phyloP scores from a whole-genome alignment of 1,140 invertebrate species.

The Atta texana region DNA sequence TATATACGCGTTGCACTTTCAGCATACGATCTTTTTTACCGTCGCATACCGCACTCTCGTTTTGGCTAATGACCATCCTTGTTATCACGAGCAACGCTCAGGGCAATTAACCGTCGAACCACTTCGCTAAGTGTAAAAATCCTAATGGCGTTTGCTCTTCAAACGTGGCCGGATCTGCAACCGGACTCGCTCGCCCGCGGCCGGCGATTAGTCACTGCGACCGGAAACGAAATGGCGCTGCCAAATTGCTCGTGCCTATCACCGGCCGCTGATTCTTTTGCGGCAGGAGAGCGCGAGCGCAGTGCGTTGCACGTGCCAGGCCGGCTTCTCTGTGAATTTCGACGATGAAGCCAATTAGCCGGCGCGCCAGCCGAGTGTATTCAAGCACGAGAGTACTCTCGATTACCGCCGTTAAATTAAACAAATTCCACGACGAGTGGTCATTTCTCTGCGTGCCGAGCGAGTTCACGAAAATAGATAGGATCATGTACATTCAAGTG shows the following conservation, averaged over 20 bases:
- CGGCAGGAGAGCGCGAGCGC: constrained; percentile 9
- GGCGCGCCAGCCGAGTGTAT: constrained; percentile 42
- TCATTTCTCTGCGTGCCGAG: constrained; percentile 33
- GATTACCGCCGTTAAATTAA: constrained; percentile 60
- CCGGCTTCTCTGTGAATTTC: constrained; percentile 51
- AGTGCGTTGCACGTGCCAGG: constrained; percentile 30
- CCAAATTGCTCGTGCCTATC: constrained; percentile 49
- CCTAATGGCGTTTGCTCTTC: constrained; percentile 49
- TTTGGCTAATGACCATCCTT: constrained; percentile 60
- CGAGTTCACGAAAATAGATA: constrained; percentile 24
- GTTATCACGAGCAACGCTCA: constrained; percentile 46
- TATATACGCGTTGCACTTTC: constrained; percentile 11
- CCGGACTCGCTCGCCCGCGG: neutral
- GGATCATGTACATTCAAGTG: neutral
- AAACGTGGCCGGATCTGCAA: neutral
- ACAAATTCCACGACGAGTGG: constrained; percentile 56
- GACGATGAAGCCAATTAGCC: constrained; percentile 58
- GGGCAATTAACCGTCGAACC: constrained; percentile 26
- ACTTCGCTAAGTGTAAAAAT: constrained; percentile 26
- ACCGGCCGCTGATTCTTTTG: constrained; percentile 50
- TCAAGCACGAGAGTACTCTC: constrained; percentile 55
- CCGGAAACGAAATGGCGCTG: constrained; percentile 53
- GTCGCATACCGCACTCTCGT: neutral
- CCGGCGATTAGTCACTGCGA: constrained; percentile 53
- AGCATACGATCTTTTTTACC: neutral